Conservation (phyloP, 2,113 vertebrate species). For the Erythrocercus mccallii region DNA sequence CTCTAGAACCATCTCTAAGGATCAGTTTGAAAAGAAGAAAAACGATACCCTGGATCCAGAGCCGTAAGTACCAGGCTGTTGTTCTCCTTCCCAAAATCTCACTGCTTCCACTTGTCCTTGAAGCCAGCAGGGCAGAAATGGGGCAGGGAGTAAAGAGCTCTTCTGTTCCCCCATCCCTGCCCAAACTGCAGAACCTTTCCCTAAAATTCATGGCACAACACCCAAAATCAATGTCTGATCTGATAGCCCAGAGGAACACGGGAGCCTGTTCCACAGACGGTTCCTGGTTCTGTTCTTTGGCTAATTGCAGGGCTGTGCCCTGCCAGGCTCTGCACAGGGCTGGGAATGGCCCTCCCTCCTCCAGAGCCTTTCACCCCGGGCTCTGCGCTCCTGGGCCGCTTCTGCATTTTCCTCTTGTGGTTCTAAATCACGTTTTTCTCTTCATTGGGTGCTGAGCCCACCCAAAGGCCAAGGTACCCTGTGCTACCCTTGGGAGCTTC, state of each 20-base stretch:
- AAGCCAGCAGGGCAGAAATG: background rate
- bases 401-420: background rate
- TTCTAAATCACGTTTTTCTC: background rate
- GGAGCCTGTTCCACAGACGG: background rate
- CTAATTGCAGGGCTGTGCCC: background rate
- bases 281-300: background rate
- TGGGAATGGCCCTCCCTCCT: background rate
- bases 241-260: accelerated
- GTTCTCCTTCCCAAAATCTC: background rate
- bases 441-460: background rate
- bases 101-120: background rate
- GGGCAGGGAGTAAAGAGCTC: background rate
- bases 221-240: accelerated
- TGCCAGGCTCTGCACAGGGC: background rate
- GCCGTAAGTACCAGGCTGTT: constrained; percentile 84
- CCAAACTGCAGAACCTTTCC: background rate
- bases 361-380: background rate
- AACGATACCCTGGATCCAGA: constrained; percentile 96
- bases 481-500: background rate
- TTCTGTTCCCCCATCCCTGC: background rate
- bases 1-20: constrained; percentile 95
- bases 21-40: constrained; percentile 99
- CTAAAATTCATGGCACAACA: background rate
- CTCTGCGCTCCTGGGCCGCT: background rate
- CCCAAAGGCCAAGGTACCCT: background rate